Evolutionary conservation across 2,888 invertebrate species (phyloP).

Genomic region (Crepidodera aurea): DNA sequence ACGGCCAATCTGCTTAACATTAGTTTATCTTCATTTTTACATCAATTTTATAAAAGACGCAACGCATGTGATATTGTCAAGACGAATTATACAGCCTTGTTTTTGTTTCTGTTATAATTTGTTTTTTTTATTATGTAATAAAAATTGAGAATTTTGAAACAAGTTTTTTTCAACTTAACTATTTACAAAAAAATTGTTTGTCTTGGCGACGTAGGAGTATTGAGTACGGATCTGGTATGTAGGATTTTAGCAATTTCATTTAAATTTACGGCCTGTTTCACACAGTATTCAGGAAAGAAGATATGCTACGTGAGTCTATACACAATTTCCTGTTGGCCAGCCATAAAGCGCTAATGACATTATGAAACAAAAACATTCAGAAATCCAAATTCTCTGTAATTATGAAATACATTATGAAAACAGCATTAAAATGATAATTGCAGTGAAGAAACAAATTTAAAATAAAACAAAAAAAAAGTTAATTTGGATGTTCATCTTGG

Average conservation of each 20-base stretch:
- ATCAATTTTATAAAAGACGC: background rate
- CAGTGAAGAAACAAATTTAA: too few relatives aligned
- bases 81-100: background rate
- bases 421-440: background rate
- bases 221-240: background rate
- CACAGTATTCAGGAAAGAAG: conserved; percentile 1
- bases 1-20: background rate
- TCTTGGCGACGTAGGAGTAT: too few relatives aligned
- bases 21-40: background rate
- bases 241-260: conserved; percentile 1
- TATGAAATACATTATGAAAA: background rate
- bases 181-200: too few relatives aligned
- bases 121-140: too few relatives aligned
- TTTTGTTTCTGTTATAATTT: too few relatives aligned
- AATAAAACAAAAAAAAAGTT: too few relatives aligned
- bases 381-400: background rate
- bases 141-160: too few relatives aligned
- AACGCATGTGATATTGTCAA: background rate
- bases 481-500: too few relatives aligned
- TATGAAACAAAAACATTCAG: conserved; percentile 4
- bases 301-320: conserved; percentile 1
- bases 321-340: conserved; percentile 1
- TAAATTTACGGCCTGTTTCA: conserved; percentile 14
- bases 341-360: background rate
- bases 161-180: too few relatives aligned